Evolutionary conservation across 2,797 vertebrate genomes (phyloP), one percentile per base, ranked within the genome.

Genomic region (Micropoecilia bifurca): DNA sequence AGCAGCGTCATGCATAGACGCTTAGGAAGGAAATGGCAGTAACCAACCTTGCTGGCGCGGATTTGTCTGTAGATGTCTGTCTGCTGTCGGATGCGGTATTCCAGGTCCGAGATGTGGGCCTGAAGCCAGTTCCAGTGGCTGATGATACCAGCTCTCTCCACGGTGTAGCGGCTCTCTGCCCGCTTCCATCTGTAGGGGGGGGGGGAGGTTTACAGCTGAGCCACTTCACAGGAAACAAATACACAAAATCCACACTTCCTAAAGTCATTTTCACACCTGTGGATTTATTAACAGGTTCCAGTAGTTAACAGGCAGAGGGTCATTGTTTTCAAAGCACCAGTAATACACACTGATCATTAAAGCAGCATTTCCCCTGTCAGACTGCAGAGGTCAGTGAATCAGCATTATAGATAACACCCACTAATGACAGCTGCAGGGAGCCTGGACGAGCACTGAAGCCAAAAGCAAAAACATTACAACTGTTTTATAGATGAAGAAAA

Each of bases 91-190:
- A 99, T 99, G 80, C 98, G 97, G 92, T 99, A 99, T 90, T 99
- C 98, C 96, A 99, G 94, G 95, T 99, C 98, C 0, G 98, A 99
- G 91, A 99, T 98, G 83, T 99, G 98, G 73, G 98, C 98, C 90
- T 99, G 98, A 71, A 99, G 97, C 98, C 98, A 99, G 89, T 99
- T 99, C 98, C 98, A 99, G 94, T 98, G 98, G 92, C 98, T 99
- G 94, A 99, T 98, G 94, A 99, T 98, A 63, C 97, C 96, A 7
- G 98, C 98, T 74, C 98, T 94, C 90, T 99, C 98, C 86, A 97
- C 92, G 36, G 97, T 97, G 96, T 98, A 99, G 80, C 97, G 97
- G 90, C 98, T 99, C 93, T 98, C 98, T 14, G 98, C 97, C 80
- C 98, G 96, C 79, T 97, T 97, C 96, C 97, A 98, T 95, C 98